phyloP scores from a whole-genome alignment of 2,888 invertebrate genomes.

The Leptopilina drosophilae region DNA sequence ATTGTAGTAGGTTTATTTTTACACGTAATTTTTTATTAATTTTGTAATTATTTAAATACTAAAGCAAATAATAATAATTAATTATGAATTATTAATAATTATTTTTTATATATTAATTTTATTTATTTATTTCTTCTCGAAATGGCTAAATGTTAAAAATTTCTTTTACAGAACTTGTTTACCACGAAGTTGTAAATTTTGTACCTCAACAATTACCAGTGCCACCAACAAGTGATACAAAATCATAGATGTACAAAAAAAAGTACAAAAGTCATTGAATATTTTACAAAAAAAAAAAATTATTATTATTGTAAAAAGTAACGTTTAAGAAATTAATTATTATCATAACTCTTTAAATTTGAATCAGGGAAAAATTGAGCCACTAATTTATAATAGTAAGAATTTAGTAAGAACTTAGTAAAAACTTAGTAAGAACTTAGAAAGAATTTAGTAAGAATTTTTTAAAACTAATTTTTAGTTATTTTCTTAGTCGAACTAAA shows the following conservation, averaged over 20 bases:
- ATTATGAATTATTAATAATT: not conserved
- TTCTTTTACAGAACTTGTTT: conserved; percentile 84
- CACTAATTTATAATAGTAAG: too few species aligned
- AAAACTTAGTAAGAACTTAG: too few species aligned
- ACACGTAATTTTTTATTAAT: not conserved
- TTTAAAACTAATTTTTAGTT: too few species aligned
- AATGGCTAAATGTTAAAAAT: not conserved
- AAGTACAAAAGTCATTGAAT: not conserved
- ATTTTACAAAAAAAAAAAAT: not conserved
- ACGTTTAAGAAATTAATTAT: not conserved
- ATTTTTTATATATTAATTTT: not conserved
- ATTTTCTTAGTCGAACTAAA: not conserved
- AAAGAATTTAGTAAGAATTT: too few species aligned
- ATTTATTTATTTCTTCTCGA: not conserved
- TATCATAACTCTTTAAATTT: not conserved
- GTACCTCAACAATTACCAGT: conserved; percentile 78
- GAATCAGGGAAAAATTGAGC: too few species aligned
- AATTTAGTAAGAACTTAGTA: too few species aligned
- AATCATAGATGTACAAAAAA: conserved; percentile 1
- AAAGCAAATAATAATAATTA: too few species aligned
- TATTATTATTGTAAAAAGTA: conserved; percentile 5
- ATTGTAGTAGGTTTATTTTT: too few species aligned
- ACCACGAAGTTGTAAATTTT: conserved; percentile 89
- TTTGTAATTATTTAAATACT: conserved; percentile 1
- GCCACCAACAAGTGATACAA: not conserved